phyloP scores from a whole-genome alignment of 2,888 invertebrate species.

The Lithophane leautieri region DNA sequence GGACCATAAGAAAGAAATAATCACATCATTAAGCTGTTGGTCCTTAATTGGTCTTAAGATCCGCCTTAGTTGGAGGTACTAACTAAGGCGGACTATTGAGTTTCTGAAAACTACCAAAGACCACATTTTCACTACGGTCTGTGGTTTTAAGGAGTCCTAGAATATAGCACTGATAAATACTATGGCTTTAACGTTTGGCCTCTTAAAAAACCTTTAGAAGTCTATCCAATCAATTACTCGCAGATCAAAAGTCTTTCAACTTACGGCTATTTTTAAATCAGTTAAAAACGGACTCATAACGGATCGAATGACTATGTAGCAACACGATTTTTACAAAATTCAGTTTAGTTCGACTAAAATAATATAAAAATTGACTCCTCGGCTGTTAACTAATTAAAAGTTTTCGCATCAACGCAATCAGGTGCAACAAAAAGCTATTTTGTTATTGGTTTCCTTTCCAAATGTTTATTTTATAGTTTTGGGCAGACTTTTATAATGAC shows the following conservation, averaged over 20 bases:
- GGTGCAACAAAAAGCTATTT: constrained; percentile 19
- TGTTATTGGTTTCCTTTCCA: constrained; percentile 11
- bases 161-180: background rate
- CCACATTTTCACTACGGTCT: no score
- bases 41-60: background rate
- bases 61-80: background rate
- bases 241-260: constrained; percentile 11
- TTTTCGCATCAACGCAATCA: constrained; percentile 42
- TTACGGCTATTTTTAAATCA: constrained; percentile 36
- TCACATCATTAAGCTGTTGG: background rate
- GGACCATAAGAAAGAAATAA: background rate
- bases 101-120: no score
- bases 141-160: background rate
- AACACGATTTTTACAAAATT: constrained; percentile 40
- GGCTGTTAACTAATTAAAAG: constrained; percentile 48
- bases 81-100: no score
- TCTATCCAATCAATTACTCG: constrained; percentile 16
- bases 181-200: background rate
- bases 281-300: constrained; percentile 24
- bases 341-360: constrained; percentile 25
- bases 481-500: background rate
- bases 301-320: constrained; percentile 50
- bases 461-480: background rate
- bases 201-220: constrained; percentile 3
- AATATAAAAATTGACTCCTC: constrained; percentile 28